Evolutionary conservation across 2,797 vertebrate genomes (phyloP).

Genomic region (Sebastiscus tertius): DNA sequence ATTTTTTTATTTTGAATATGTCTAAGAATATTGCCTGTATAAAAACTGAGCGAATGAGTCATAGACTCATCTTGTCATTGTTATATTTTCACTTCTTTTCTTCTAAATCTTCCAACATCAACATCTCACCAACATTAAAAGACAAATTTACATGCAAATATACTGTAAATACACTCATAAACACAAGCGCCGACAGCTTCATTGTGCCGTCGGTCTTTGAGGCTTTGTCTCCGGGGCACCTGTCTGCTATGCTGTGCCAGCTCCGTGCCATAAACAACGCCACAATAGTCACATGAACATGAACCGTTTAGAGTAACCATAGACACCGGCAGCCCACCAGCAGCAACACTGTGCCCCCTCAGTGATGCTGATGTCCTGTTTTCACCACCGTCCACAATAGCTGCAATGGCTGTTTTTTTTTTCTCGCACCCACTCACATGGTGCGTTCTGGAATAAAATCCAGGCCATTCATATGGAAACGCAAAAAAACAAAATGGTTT

Average conservation of each 20-base stretch:
- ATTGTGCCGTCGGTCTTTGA: conserved; percentile 43
- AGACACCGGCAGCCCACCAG: conserved; percentile 59
- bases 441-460: conserved; percentile 39
- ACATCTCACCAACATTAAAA: background rate
- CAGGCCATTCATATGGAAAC: background rate
- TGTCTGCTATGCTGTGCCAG: conserved; percentile 44
- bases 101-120: too few relatives aligned
- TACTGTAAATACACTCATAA: background rate
- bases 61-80: background rate
- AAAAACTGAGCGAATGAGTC: background rate
- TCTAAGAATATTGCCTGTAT: background rate
- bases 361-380: conserved; percentile 56
- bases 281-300: conserved; percentile 30
- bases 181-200: conserved; percentile 35
- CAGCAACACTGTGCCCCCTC: conserved; percentile 37
- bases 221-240: conserved; percentile 56
- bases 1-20: background rate
- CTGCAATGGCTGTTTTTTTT: background rate
- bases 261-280: conserved; percentile 33
- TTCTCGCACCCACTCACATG: conserved; percentile 23
- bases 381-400: conserved; percentile 53
- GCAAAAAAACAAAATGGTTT: background rate
- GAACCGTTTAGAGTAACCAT: conserved; percentile 61
- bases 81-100: background rate
- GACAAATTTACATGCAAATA: conserved; percentile 14